Conservation (phyloP, 2,888 invertebrate species). For the Abrostola triplasia region DNA sequence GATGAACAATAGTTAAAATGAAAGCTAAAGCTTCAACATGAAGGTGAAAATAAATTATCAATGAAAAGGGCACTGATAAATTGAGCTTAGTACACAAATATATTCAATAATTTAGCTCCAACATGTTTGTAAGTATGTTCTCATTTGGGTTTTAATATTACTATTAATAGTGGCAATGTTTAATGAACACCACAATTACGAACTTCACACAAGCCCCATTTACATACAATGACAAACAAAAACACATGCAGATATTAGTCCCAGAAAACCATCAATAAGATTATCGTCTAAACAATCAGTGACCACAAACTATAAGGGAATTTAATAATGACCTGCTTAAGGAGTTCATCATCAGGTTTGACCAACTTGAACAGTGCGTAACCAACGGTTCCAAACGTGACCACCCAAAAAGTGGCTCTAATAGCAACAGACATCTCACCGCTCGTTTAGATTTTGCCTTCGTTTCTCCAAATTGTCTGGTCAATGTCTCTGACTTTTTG, state of each 20-base stretch:
- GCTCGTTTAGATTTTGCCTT: slow-evolving; percentile 81
- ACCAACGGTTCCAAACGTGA: slow-evolving; percentile 89
- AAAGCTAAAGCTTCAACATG: slow-evolving; percentile 13
- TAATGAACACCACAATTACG: not conserved
- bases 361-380: slow-evolving; percentile 88
- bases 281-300: slow-evolving; percentile 56
- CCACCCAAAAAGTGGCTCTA: slow-evolving; percentile 88
- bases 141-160: not conserved
- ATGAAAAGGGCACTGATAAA: slow-evolving; percentile 32
- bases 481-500: slow-evolving; percentile 87
- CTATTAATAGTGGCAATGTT: slow-evolving; percentile 1
- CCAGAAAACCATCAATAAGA: slow-evolving; percentile 37
- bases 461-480: slow-evolving; percentile 87
- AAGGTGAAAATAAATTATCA: slow-evolving; percentile 16
- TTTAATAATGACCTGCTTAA: slow-evolving; percentile 84
- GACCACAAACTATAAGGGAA: slow-evolving; percentile 60
- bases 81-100: slow-evolving; percentile 11
- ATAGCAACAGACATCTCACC: slow-evolving; percentile 85
- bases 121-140: slow-evolving; percentile 1
- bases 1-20: slow-evolving; percentile 58
- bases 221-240: slow-evolving; percentile 51
- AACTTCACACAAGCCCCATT: slow-evolving; percentile 30
- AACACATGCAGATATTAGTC: slow-evolving; percentile 62
- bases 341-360: slow-evolving; percentile 87
- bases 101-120: slow-evolving; percentile 8